Conservation (phyloP, 2,113 vertebrate genomes). For the Telmatochromis sp. region DNA sequence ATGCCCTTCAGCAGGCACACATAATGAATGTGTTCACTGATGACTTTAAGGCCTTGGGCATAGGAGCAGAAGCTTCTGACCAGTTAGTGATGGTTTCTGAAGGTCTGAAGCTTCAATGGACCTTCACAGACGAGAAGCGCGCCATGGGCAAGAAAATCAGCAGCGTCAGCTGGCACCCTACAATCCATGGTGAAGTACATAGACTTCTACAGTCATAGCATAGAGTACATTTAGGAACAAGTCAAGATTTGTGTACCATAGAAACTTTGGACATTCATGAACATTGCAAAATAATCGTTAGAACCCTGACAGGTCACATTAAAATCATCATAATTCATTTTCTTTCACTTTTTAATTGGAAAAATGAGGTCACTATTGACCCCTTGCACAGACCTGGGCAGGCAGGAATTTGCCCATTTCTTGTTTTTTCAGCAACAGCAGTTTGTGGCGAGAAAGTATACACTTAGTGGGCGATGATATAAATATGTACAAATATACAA, state of each 20-base stretch:
- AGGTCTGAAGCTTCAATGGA: constrained; percentile 76
- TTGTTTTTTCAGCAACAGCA: neutral
- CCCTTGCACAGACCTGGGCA: neutral
- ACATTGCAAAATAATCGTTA: neutral
- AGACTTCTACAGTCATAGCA: neutral
- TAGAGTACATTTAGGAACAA: neutral
- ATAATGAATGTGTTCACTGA: constrained; percentile 81
- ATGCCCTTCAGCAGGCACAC: constrained; percentile 83
- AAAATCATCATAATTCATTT: neutral
- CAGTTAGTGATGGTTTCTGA: constrained; percentile 65
- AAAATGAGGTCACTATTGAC: neutral
- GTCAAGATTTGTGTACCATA: neutral
- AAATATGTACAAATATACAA: neutral
- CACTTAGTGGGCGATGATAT: neutral
- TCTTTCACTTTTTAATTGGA: neutral
- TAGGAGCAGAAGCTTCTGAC: constrained; percentile 42
- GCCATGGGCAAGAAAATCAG: constrained; percentile 78
- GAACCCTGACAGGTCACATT: neutral
- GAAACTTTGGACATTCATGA: neutral
- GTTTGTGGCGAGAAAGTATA: neutral
- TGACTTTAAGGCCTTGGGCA: constrained; percentile 74
- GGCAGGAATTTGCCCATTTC: neutral
- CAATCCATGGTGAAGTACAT: constrained; percentile 74
- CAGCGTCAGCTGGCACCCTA: constrained; percentile 85
- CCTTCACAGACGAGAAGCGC: constrained; percentile 75